These are phyloP conservation scores for Neoniphon sammara DNA, from an alignment of 2,797 vertebrate genomes.

Conservation along the genomic window DNA sequence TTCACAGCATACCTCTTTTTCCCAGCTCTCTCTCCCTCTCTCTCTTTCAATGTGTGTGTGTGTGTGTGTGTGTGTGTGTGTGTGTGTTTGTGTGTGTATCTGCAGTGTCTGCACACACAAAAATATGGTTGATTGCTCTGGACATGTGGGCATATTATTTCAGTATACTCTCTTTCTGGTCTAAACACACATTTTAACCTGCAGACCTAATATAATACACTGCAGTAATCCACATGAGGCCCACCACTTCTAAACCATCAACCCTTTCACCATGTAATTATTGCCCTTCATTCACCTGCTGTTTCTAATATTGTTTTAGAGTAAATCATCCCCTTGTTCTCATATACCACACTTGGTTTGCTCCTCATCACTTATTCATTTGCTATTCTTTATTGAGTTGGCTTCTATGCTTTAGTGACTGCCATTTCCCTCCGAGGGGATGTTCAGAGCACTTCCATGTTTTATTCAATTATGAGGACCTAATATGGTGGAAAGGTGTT, in stretches of 20 bases:
- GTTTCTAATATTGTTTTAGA: slow-evolving; percentile 73
- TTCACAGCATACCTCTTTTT: slow-evolving; percentile 68
- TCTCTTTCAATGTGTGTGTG: slow-evolving; percentile 9
- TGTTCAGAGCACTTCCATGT: slow-evolving; percentile 75
- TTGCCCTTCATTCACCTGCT: slow-evolving; percentile 65
- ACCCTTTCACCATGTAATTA: slow-evolving; percentile 57
- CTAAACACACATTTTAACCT: slow-evolving; percentile 22
- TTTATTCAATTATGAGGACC: slow-evolving; percentile 81
- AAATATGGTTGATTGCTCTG: slow-evolving; percentile 45
- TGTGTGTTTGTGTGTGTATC: slow-evolving; percentile 11
- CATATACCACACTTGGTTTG: slow-evolving; percentile 76
- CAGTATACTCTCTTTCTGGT: slow-evolving; percentile 31
- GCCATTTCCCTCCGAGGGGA: slow-evolving; percentile 72
- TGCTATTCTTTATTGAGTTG: slow-evolving; percentile 74
- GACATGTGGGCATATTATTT: slow-evolving; percentile 50
- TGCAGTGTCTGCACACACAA: slow-evolving; percentile 41
- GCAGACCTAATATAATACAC: slow-evolving; percentile 19
- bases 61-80: slow-evolving; percentile 19
- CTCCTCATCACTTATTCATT: slow-evolving; percentile 79
- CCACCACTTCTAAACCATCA: slow-evolving; percentile 32
- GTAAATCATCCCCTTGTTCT: slow-evolving; percentile 77
- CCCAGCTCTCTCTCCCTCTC: slow-evolving; percentile 38
- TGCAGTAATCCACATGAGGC: slow-evolving; percentile 40
- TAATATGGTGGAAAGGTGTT: slow-evolving; percentile 78
- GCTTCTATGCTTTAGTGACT: slow-evolving; percentile 75